Conservation (phyloP, 1,140 invertebrate genomes). For the Brachionus angularis region DNA sequence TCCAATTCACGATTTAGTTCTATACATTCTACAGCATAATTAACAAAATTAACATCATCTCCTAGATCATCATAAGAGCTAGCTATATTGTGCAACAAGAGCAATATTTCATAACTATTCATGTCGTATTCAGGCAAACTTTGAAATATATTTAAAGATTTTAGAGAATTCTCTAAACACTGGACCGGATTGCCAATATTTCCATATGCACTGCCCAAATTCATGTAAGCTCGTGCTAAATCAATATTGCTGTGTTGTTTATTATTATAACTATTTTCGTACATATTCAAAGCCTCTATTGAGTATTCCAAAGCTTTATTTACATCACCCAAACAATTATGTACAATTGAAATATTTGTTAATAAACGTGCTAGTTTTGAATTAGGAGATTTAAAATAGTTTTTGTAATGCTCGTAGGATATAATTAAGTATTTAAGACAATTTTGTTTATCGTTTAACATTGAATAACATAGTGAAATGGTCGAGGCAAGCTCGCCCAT, state of each 20-base stretch:
- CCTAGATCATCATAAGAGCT: constrained; percentile 30
- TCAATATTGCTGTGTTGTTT: constrained; percentile 13
- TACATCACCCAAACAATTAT: neutral
- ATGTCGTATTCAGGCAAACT: neutral
- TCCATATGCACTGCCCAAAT: constrained; percentile 13
- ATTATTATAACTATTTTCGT: neutral
- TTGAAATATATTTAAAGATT: constrained; percentile 25
- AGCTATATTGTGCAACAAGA: neutral
- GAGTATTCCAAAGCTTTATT: neutral
- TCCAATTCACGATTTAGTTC: no score
- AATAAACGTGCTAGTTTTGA: neutral
- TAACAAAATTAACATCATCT: neutral
- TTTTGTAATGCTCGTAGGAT: constrained; percentile 16
- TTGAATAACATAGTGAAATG: constrained; percentile 2
- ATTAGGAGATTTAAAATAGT: neutral
- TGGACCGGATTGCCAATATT: constrained; percentile 13
- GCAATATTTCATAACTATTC: neutral
- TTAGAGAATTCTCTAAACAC: neutral
- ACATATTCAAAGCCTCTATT: neutral
- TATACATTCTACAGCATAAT: neutral
- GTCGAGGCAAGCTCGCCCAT: neutral
- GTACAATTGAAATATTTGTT: constrained; percentile 9
- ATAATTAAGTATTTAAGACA: neutral
- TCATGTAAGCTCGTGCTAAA: neutral
- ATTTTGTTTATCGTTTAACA: constrained; percentile 5